Percentiles rank a stretch among this genome's conserved stretches.
Evolutionary conservation across 2,113 vertebrate species (phyloP).

Genomic region (Proterorhinus semilunaris): DNA sequence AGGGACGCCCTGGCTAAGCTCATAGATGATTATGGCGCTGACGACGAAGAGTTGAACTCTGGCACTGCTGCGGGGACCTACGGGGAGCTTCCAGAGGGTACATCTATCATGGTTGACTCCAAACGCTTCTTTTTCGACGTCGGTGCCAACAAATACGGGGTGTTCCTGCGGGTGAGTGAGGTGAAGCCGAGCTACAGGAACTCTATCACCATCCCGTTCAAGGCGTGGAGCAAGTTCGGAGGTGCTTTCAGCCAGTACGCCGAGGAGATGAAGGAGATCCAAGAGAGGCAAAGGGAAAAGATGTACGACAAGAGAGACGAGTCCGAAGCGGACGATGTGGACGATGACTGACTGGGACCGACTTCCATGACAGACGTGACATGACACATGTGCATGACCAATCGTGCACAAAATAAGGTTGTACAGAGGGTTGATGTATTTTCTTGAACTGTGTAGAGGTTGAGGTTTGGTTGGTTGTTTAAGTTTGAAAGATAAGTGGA

Average conservation of each 20-base stretch:
- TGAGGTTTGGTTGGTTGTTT: constrained; percentile 57
- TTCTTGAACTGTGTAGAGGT: constrained; percentile 56
- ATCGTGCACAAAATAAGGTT: constrained; percentile 70
- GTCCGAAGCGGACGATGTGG: constrained; percentile 91
- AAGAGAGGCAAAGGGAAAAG: constrained; percentile 90
- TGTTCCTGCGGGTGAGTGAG: constrained; percentile 95
- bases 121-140: constrained; percentile 98
- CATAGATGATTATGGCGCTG: constrained; percentile 92
- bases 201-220: constrained; percentile 95
- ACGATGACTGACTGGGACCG: constrained; percentile 81
- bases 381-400: constrained; percentile 77
- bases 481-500: constrained; percentile 52
- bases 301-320: constrained; percentile 90
- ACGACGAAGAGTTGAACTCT: constrained; percentile 87
- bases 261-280: constrained; percentile 98
- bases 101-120: constrained; percentile 94
- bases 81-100: constrained; percentile 92
- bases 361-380: constrained; percentile 37
- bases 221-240: constrained; percentile 96
- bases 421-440: constrained; percentile 71
- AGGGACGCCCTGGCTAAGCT: constrained; percentile 93
- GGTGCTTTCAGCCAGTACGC: constrained; percentile 92
- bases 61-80: constrained; percentile 77
- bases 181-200: constrained; percentile 97
- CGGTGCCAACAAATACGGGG: constrained; percentile 96